These are phyloP conservation scores for Tragelaphus buxtoni DNA, from an alignment of 2,113 vertebrate species.

Conservation along the genomic window DNA sequence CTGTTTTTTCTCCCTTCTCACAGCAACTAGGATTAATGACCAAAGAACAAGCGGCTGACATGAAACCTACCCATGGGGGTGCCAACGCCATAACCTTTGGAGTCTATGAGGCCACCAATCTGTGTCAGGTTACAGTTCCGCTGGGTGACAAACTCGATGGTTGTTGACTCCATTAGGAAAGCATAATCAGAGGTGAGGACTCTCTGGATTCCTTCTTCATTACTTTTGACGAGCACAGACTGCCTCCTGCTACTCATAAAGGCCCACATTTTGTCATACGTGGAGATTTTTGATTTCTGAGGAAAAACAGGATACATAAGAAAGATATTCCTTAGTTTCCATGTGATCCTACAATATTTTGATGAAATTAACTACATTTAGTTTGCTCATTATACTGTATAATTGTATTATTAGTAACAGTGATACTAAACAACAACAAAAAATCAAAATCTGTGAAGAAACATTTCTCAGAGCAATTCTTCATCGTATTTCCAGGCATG, in stretches of 20 bases:
- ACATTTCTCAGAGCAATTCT: neutral
- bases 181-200: conserved; percentile 98
- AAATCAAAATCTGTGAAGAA: neutral
- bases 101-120: conserved; percentile 97
- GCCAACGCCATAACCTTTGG: conserved; percentile 96
- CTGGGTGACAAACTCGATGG: conserved; percentile 96
- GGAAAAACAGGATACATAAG: conserved; percentile 48
- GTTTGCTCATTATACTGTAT: neutral
- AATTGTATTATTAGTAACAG: neutral
- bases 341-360: neutral
- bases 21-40: conserved; percentile 63
- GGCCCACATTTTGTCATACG: conserved; percentile 99
- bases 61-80: conserved; percentile 95
- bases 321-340: neutral
- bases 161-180: conserved; percentile 98
- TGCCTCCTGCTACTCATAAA: conserved; percentile 99
- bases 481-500: neutral
- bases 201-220: conserved; percentile 96
- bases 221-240: conserved; percentile 96
- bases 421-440: neutral
- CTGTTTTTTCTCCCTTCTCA: neutral
- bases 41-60: conserved; percentile 38
- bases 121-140: conserved; percentile 99
- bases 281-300: conserved; percentile 99
- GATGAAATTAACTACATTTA: neutral